Evolutionary conservation across 2,797 vertebrate genomes (phyloP).

Genomic region (Petrocephalus sullivani): DNA sequence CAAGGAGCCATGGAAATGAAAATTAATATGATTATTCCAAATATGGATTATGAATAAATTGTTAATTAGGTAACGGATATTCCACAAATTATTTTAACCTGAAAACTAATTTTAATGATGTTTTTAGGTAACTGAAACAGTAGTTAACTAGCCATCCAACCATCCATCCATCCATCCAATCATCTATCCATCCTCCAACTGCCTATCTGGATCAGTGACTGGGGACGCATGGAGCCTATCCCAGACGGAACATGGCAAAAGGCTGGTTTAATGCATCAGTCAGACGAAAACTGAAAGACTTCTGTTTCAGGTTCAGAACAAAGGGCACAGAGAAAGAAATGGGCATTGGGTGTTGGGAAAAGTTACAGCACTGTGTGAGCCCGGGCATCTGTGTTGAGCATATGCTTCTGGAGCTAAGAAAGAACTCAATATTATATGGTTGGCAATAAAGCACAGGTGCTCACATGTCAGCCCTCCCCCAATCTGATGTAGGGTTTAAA

Average conservation of each 20-base stretch:
- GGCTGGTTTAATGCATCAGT: not conserved
- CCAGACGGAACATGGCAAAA: not conserved
- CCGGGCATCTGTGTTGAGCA: not conserved
- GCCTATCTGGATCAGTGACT: not conserved
- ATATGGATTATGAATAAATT: constrained; percentile 4
- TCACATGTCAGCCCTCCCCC: not conserved
- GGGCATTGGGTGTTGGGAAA: not conserved
- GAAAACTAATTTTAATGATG: not conserved
- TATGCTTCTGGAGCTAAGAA: not conserved
- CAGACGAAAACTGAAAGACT: not conserved
- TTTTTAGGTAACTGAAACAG: constrained; percentile 1
- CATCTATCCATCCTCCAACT: not conserved
- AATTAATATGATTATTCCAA: constrained; percentile 6
- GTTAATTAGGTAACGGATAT: not conserved
- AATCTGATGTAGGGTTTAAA: not conserved
- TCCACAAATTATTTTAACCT: not conserved
- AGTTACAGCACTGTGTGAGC: not conserved
- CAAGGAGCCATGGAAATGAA: not conserved
- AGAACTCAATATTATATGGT: not conserved
- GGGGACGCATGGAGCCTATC: not conserved
- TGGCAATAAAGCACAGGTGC: not conserved
- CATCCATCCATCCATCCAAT: not conserved
- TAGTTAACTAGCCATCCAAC: not conserved
- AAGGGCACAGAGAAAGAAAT: not conserved
- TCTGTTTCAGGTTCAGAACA: not conserved